Conservation (phyloP, 53 echinoderm and acorn worm genomes). For the Stichopus horrens region DNA sequence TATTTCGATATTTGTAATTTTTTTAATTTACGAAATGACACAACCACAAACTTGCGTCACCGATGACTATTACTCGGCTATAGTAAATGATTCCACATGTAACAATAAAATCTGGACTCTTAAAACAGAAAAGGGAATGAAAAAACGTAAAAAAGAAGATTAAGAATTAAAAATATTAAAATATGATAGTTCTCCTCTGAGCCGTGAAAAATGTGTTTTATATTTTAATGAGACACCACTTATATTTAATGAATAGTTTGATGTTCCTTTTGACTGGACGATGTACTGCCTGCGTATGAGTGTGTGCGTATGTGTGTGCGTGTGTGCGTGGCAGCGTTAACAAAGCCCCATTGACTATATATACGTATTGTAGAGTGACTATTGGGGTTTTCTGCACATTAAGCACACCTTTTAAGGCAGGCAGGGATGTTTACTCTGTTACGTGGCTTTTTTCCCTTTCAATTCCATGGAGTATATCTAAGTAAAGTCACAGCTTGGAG, state of each 20-base stretch:
- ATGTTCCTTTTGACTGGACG: background rate
- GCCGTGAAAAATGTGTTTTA: background rate
- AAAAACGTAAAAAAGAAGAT: background rate
- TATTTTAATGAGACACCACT: background rate
- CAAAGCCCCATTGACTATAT: background rate
- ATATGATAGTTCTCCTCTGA: background rate
- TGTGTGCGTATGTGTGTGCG: no score
- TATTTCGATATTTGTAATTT: no score
- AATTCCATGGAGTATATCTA: constrained; percentile 26
- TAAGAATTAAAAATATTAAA: background rate
- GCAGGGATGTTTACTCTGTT: constrained; percentile 2
- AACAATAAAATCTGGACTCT: no score
- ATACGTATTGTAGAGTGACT: constrained; percentile 7
- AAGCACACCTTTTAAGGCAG: constrained; percentile 33
- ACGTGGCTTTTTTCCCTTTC: constrained; percentile 11
- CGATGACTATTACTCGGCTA: no score
- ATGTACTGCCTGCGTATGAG: no score
- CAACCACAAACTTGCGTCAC: no score
- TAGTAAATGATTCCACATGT: no score
- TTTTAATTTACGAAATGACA: background rate
- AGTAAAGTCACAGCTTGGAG: constrained; percentile 2
- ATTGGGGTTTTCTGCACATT: constrained; percentile 31
- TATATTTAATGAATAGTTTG: background rate
- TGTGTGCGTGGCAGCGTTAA: background rate
- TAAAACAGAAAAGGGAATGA: background rate